phyloP scores from a whole-genome alignment of 2,797 vertebrate genomes.

The Peromyscus attwateri region DNA sequence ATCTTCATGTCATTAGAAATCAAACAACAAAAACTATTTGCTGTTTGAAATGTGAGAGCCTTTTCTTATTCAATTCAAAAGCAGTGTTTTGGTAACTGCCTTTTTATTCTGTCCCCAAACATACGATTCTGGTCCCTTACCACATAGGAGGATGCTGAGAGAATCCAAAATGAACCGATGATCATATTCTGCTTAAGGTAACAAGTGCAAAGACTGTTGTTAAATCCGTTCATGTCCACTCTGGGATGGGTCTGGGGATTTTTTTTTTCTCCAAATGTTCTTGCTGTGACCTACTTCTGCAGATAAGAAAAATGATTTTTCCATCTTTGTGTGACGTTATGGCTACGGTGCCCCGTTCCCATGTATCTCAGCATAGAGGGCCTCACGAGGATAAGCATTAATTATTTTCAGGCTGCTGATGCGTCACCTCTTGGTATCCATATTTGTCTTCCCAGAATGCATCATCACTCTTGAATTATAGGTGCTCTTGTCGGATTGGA shows the following conservation, averaged over 20 bases:
- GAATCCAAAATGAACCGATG: conserved; percentile 43
- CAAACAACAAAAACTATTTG: conserved; percentile 25
- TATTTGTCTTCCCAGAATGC: conserved; percentile 84
- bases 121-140: conserved; percentile 8
- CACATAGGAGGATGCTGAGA: conserved; percentile 50
- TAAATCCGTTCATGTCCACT: conserved; percentile 76
- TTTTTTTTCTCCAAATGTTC: conserved; percentile 62
- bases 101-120: conserved; percentile 26
- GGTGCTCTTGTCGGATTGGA: conserved; percentile 74
- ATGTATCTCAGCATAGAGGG: conserved; percentile 78
- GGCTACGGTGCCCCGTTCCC: conserved; percentile 78
- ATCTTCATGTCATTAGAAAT: conserved; percentile 40
- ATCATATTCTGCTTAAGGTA: conserved; percentile 61
- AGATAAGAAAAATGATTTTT: conserved; percentile 87
- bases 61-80: conserved; percentile 7
- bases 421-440: conserved; percentile 77
- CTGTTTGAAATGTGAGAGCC: conserved; percentile 11
- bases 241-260: conserved; percentile 22
- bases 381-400: conserved; percentile 84
- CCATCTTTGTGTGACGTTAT: conserved; percentile 79
- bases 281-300: conserved; percentile 86
- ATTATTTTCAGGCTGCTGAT: conserved; percentile 85
- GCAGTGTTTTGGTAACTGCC: neutral
- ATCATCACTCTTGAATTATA: conserved; percentile 83
- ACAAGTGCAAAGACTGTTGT: conserved; percentile 83